Percentiles rank a stretch among this genome's conserved stretches.
Conservation (phyloP, 2,888 invertebrate genomes). For the Drosophila melanocephala region DNA sequence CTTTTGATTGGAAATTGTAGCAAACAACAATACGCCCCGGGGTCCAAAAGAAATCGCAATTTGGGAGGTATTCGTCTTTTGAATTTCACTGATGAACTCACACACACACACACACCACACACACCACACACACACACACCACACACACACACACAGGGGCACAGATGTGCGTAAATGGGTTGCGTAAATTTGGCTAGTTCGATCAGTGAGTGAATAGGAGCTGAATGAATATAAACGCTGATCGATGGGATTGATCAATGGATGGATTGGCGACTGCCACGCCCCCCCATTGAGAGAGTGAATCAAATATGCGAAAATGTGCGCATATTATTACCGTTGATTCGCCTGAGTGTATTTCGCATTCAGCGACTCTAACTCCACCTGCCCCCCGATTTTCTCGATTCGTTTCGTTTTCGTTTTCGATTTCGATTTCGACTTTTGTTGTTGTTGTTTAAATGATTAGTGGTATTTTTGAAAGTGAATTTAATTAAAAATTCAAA, state of each 20-base stretch:
- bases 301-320: slow-evolving; percentile 74
- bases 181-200: slow-evolving; percentile 39
- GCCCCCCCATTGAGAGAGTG: slow-evolving; percentile 43
- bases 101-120: background rate
- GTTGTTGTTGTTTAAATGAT: slow-evolving; percentile 53
- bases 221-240: slow-evolving; percentile 33
- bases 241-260: slow-evolving; percentile 51
- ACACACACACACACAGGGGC: background rate
- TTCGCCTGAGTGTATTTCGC: slow-evolving; percentile 44
- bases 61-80: slow-evolving; percentile 22
- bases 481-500: slow-evolving; percentile 73
- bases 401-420: slow-evolving; percentile 11
- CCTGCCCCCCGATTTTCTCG: slow-evolving; percentile 3
- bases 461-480: slow-evolving; percentile 79
- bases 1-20: slow-evolving; percentile 68
- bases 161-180: slow-evolving; percentile 4
- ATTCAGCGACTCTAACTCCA: slow-evolving; percentile 24
- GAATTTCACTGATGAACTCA: slow-evolving; percentile 17
- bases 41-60: slow-evolving; percentile 20
- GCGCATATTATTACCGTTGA: slow-evolving; percentile 53
- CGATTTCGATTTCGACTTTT: slow-evolving; percentile 1
- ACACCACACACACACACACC: background rate
- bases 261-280: slow-evolving; percentile 22
- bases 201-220: slow-evolving; percentile 35
- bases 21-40: slow-evolving; percentile 45